Evolutionary conservation across 1,140 invertebrate genomes (phyloP).

Genomic region (Bombus confusus): DNA sequence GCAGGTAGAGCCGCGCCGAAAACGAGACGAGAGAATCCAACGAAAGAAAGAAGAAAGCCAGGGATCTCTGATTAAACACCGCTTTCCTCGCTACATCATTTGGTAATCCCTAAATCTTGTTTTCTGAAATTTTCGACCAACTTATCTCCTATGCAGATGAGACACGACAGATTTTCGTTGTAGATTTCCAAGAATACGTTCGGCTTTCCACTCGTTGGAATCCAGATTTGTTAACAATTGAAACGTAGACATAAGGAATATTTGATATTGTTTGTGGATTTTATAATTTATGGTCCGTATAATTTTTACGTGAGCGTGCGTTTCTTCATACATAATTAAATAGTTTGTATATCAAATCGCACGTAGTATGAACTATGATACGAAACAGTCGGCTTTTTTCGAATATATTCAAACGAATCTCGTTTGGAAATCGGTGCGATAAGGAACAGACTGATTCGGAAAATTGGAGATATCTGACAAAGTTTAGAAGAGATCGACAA

Average conservation of each 20-base stretch:
- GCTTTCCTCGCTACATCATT: slow-evolving; percentile 15
- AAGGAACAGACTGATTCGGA: no score
- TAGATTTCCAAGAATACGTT: neutral
- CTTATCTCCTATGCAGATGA: neutral
- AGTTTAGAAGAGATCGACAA: no score
- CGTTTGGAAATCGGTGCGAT: no score
- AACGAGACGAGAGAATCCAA: slow-evolving; percentile 25
- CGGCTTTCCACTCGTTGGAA: neutral
- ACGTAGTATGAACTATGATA: no score
- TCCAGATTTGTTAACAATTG: neutral
- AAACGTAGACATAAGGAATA: neutral
- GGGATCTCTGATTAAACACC: neutral
- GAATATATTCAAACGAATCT: no score
- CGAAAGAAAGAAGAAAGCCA: slow-evolving; percentile 11
- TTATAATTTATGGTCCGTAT: no score
- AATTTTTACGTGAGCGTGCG: no score
- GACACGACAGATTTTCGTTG: neutral
- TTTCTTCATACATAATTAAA: no score
- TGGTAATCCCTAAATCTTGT: neutral
- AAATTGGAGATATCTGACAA: no score
- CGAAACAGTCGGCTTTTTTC: no score
- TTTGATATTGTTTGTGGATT: no score
- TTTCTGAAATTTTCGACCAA: neutral
- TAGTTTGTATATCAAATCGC: no score
- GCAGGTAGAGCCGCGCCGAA: slow-evolving; percentile 47